These are phyloP conservation scores for Rhyacophila brunnea DNA, from an alignment of 1,140 invertebrate species.

Conservation along the genomic window DNA sequence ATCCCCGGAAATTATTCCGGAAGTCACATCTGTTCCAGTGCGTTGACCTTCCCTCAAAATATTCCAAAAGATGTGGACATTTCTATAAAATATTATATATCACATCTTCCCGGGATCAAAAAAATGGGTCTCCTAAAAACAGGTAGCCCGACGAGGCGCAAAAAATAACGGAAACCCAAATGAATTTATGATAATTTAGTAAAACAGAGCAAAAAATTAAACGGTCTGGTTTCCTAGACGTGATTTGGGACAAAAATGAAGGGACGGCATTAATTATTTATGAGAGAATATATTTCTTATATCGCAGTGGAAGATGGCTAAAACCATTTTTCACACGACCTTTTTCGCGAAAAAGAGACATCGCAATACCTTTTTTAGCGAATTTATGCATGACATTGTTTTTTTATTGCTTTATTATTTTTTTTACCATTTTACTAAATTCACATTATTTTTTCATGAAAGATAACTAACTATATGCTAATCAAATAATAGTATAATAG, in stretches of 20 bases:
- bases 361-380: neutral
- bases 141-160: conserved; percentile 20
- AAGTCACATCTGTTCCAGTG: conserved; percentile 8
- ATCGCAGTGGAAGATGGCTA: conserved; percentile 3
- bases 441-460: too few species aligned
- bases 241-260: conserved; percentile 15
- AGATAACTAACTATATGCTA: too few species aligned
- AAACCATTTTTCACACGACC: conserved; percentile 27
- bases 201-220: conserved; percentile 29
- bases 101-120: conserved; percentile 7
- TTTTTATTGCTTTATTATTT: too few species aligned
- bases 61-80: conserved; percentile 5
- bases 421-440: too few species aligned
- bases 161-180: conserved; percentile 32
- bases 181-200: conserved; percentile 15
- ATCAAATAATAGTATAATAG: too few species aligned
- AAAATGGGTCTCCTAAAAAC: conserved; percentile 26
- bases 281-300: conserved; percentile 15
- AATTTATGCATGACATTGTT: too few species aligned
- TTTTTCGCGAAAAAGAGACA: conserved; percentile 14
- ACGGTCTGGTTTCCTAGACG: conserved; percentile 18
- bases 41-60: conserved; percentile 16
- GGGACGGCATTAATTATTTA: conserved; percentile 29
- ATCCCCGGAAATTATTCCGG: neutral
- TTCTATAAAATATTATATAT: conserved; percentile 31